Percentiles rank a stretch among this genome's conserved stretches.
Conservation (phyloP, 2,888 invertebrate species). For the Diloba caeruleocephala region DNA sequence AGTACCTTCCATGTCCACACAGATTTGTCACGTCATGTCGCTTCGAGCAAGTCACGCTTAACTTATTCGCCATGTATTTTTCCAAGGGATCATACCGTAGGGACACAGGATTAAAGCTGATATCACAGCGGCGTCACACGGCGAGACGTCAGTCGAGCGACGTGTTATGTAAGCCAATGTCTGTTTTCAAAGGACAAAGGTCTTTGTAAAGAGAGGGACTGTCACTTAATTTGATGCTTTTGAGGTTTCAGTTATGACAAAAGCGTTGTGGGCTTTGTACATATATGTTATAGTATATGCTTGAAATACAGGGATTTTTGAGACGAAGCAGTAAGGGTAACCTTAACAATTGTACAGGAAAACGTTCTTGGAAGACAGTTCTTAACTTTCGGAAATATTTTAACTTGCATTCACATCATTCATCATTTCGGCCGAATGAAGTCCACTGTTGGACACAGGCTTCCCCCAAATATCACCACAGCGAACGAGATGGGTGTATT, state of each 20-base stretch:
- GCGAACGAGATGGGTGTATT: too few relatives aligned
- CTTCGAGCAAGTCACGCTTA: constrained; percentile 37
- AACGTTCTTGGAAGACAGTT: too few relatives aligned
- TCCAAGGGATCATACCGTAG: constrained; percentile 32
- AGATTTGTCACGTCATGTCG: constrained; percentile 39
- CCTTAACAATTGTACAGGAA: too few relatives aligned
- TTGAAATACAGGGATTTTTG: too few relatives aligned
- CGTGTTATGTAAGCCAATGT: constrained; percentile 40
- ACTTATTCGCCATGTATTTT: constrained; percentile 48
- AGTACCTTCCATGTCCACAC: constrained; percentile 18
- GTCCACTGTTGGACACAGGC: too few relatives aligned
- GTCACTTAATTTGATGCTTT: constrained; percentile 20
- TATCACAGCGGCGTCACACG: constrained; percentile 29
- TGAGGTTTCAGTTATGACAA: constrained; percentile 19
- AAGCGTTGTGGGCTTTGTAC: constrained; percentile 10
- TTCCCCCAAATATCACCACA: too few relatives aligned
- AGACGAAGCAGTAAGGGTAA: too few relatives aligned
- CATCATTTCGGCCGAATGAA: too few relatives aligned
- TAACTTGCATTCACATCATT: too few relatives aligned
- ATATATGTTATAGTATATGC: too few relatives aligned
- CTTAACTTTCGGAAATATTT: too few relatives aligned
- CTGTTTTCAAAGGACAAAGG: constrained; percentile 49
- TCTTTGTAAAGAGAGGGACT: constrained; percentile 29
- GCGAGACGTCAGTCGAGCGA: constrained; percentile 10
- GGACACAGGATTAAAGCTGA: constrained; percentile 35